Conservation (phyloP, 2,888 invertebrate genomes). For the Nematopogon swammerdamellus region DNA sequence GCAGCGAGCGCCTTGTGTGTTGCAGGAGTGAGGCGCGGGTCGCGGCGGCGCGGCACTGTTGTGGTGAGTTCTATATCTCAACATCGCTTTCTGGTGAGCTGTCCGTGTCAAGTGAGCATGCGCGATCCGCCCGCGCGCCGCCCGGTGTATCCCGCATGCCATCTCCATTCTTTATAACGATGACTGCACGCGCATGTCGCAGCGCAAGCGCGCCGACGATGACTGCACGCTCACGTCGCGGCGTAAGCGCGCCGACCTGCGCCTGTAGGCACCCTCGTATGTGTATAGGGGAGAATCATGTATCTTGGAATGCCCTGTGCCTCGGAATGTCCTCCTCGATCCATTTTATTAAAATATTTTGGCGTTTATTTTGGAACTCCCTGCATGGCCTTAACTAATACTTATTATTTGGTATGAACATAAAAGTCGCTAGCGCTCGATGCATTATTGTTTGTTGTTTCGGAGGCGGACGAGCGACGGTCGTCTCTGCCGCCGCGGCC, state of each 20-base stretch:
- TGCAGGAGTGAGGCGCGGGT: no score
- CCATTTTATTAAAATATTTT: slow-evolving; percentile 41
- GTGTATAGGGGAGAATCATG: slow-evolving; percentile 51
- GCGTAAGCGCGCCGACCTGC: no score
- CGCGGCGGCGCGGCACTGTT: no score
- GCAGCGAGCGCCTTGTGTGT: no score
- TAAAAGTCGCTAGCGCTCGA: slow-evolving; percentile 4
- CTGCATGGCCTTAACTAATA: slow-evolving; percentile 42
- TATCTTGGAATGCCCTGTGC: slow-evolving; percentile 61
- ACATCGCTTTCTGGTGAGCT: slow-evolving; percentile 33
- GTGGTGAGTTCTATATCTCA: slow-evolving; percentile 59
- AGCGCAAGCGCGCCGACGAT: not conserved
- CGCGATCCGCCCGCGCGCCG: slow-evolving; percentile 16
- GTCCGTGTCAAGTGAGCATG: slow-evolving; percentile 7
- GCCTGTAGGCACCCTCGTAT: slow-evolving; percentile 30
- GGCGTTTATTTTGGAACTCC: slow-evolving; percentile 36
- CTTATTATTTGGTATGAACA: not conserved
- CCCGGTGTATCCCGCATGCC: slow-evolving; percentile 13
- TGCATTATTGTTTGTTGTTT: not conserved
- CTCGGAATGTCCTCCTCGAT: slow-evolving; percentile 59
- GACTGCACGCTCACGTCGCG: slow-evolving; percentile 29
- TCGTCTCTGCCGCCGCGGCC: no score
- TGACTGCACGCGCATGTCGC: no score
- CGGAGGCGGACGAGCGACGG: no score
- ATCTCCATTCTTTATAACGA: not conserved